Evolutionary conservation across 2,888 invertebrate species (phyloP).

Genomic region (Aricia artaxerxes): DNA sequence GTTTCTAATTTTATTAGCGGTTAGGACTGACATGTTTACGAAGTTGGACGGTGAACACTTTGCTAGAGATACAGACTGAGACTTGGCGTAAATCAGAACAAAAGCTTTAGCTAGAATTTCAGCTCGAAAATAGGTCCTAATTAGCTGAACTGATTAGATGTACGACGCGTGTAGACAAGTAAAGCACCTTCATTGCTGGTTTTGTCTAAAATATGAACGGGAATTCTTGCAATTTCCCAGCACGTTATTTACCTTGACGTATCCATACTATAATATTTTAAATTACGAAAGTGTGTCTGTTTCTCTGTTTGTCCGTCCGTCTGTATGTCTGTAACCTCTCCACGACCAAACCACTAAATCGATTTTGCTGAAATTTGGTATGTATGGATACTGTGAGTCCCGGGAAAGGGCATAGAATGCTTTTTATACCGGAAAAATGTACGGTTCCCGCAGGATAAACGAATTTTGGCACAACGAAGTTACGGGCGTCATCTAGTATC

Average conservation of each 20-base stretch:
- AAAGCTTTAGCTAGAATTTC: slow-evolving; percentile 4
- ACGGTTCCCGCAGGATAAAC: too few species aligned
- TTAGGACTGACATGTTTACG: slow-evolving; percentile 16
- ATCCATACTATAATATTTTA: too few species aligned
- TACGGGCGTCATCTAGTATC: too few species aligned
- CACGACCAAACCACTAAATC: too few species aligned
- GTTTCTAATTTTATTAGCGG: slow-evolving; percentile 57
- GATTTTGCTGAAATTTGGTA: too few species aligned
- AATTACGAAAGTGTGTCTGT: too few species aligned
- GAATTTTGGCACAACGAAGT: too few species aligned
- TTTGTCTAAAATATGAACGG: background rate
- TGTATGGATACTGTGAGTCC: too few species aligned
- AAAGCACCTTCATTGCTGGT: background rate
- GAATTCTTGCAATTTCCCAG: background rate
- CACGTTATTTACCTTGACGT: background rate
- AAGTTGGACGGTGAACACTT: background rate
- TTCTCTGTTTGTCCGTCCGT: too few species aligned
- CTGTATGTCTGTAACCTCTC: too few species aligned
- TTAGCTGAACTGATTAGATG: slow-evolving; percentile 12
- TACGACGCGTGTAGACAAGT: background rate
- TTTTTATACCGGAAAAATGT: too few species aligned
- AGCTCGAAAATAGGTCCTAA: slow-evolving; percentile 17
- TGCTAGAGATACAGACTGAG: background rate
- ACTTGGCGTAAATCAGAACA: background rate
- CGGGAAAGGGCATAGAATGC: too few species aligned